Base-by-base conservation (phyloP, 2,888 invertebrate genomes). In the Thymelicus acteon region DNA sequence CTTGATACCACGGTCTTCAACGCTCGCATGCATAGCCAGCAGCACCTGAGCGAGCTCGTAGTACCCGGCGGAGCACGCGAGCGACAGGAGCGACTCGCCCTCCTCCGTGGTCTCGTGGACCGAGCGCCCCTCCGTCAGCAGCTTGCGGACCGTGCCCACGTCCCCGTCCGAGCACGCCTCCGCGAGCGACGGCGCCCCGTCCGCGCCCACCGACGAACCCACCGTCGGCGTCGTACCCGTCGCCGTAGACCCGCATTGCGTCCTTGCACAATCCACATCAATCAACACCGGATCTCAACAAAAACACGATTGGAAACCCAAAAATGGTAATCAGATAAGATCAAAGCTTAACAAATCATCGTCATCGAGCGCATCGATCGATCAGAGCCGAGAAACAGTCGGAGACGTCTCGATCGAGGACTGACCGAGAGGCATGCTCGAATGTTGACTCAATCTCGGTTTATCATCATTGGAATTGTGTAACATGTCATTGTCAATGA, bases 21-120 rank as follows among this genome's bases (percentile, higher is more conserved):
- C 98, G 93, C 98, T 99, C 73, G 99, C 98, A 88, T 98, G 97
- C 98, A 99, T 99, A 67, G 98, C 98, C 82, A 99, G 94, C 82
- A 99, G 94, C 83, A 99, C 98, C 95, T 99, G 98, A 79, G 98
- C 99, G 79, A 99, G 95, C 93, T 99, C 99, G 94, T 97, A 99
- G 94, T 99, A 99, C 64, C 99, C 99, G 74, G 99, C 98, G 74
- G 98, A 98, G 92, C 99, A 99, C 74, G 99, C 99, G 82, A 99
- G 96, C 69, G 98, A 98, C 75, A 99, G 95, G 75, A 99, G 94
- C 83, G 98, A 98, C 92, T 99, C 99, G 77, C 99, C 99, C 91
- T 99, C 99, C 91, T 99, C 99, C 73, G 98, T 98, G 76, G 98
- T 98, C 94, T 99, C 99, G 95, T 98, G 98, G 74, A 98, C 97